These are phyloP conservation scores for Cryptomyrus ogoouensis DNA, from an alignment of 2,113 vertebrate genomes.

Conservation along the genomic window DNA sequence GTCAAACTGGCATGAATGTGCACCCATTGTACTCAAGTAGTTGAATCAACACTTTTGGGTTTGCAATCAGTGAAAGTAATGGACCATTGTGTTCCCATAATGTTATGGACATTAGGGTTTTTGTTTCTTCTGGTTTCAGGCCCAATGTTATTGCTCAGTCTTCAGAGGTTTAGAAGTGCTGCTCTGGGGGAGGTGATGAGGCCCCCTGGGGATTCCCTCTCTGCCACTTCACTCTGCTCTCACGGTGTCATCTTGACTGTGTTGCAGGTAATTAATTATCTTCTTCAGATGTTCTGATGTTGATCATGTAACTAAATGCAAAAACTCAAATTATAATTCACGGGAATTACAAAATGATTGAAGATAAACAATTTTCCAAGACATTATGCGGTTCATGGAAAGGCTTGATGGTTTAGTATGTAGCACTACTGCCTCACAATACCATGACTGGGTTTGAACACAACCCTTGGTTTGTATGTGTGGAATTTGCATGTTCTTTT, in stretches of 20 bases:
- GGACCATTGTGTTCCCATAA: constrained; percentile 24
- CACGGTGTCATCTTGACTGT: background rate
- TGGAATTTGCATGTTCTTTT: background rate
- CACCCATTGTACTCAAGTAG: constrained; percentile 13
- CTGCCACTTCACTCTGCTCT: background rate
- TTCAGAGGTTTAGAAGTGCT: background rate
- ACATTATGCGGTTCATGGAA: background rate
- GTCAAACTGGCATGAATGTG: constrained; percentile 5
- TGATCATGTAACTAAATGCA: background rate
- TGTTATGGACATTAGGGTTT: constrained; percentile 19
- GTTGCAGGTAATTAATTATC: background rate
- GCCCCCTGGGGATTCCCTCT: background rate
- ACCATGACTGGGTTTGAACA: background rate
- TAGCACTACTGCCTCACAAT: background rate
- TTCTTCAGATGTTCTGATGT: background rate
- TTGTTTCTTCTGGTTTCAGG: background rate
- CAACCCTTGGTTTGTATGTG: background rate
- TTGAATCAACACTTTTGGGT: constrained; percentile 19
- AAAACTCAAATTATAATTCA: background rate
- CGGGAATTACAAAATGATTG: background rate
- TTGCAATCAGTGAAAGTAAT: constrained; percentile 25
- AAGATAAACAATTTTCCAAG: background rate
- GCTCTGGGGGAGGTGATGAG: background rate
- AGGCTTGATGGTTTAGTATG: background rate
- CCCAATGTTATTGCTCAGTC: background rate